A percentile compares a stretch with the other conserved stretches of the same genome.
Evolutionary conservation across 2,797 vertebrate species (phyloP).

Genomic region (Aphelocoma californica): DNA sequence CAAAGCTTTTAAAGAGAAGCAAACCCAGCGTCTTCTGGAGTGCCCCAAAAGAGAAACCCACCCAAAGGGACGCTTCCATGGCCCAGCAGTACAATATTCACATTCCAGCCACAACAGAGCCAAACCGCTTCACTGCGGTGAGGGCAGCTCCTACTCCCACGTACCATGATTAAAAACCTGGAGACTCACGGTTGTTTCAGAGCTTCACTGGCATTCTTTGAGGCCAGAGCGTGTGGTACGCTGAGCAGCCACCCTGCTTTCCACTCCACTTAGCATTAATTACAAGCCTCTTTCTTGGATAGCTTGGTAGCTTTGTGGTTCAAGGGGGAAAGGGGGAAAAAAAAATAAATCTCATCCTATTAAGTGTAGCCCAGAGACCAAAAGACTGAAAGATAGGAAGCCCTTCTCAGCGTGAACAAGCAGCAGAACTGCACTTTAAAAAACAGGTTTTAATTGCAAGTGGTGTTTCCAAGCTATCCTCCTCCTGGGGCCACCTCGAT

Average conservation of each 20-base stretch:
- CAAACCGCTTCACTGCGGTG: background rate
- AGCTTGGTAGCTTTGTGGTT: constrained; percentile 24
- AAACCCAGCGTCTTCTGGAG: background rate
- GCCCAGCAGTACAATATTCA: background rate
- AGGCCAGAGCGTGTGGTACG: rapidly evolving
- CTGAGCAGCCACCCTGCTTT: constrained; percentile 19
- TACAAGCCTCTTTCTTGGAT: background rate
- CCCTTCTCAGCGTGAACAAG: constrained; percentile 11
- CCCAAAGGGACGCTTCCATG: background rate
- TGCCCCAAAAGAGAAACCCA: background rate
- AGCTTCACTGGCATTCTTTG: background rate
- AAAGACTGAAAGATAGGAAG: constrained; percentile 21
- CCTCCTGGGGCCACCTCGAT: background rate
- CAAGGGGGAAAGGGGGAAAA: background rate
- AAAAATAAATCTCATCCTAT: constrained; percentile 6
- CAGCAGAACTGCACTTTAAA: constrained; percentile 14
- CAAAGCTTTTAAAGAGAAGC: background rate
- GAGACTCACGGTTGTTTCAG: background rate
- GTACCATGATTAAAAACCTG: background rate
- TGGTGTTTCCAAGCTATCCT: background rate
- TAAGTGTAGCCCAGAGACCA: constrained; percentile 20
- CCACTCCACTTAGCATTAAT: constrained; percentile 48
- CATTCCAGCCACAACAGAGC: background rate
- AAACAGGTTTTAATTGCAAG: constrained; percentile 28
- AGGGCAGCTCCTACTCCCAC: background rate